Evolutionary conservation across 1,140 invertebrate species (phyloP), one percentile per base, ranked within the genome.

Genomic region (Rhagoletis zephyria): DNA sequence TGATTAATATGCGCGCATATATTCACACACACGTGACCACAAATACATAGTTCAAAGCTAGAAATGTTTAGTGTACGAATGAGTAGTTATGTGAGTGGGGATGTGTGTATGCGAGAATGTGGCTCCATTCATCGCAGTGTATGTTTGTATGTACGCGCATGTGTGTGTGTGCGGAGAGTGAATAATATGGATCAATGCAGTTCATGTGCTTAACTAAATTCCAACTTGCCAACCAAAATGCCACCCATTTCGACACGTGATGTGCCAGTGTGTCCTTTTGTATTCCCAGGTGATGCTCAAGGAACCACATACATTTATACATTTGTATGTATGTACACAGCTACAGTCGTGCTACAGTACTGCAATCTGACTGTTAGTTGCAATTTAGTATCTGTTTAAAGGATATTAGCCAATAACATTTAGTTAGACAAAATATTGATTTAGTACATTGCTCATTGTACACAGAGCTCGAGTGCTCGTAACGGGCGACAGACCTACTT

Each of bases 1-100:
- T 85, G 85, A 85, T 85, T 85, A 85, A 85, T 85, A 85, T 59
- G 14, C 59, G 19, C 16, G 40, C 85, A 85, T 12, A 85, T 10
- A 63, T 4, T 10, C 10, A 6, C n/a, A 81, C 48, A 45, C 74
- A n/a, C 10, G 45, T 5, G 42, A 74, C 67, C 40, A 45, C 67
- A 74, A 67, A 48, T 74, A 74, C 16, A 30, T 5, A 30, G 64
- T 30, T 42, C 64, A 67, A 67, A 30, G 64, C 67, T 74, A 42
- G 40, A 74, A 74, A 14, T 74, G 42, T 67, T 67, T 30, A 30
- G 19, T 67, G 64, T 12, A 42, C 40, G 40, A 67, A 10, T 30
- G 19, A 30, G 64, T 67, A 14, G 5, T 40, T 74, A 42, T n/a
- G 12, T 74, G 42, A 1, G 42, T 45, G 1, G 4, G 1, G 4